These are phyloP conservation scores for Pangasius macronema DNA, from an alignment of 2,797 vertebrate genomes.

Conservation along the genomic window DNA sequence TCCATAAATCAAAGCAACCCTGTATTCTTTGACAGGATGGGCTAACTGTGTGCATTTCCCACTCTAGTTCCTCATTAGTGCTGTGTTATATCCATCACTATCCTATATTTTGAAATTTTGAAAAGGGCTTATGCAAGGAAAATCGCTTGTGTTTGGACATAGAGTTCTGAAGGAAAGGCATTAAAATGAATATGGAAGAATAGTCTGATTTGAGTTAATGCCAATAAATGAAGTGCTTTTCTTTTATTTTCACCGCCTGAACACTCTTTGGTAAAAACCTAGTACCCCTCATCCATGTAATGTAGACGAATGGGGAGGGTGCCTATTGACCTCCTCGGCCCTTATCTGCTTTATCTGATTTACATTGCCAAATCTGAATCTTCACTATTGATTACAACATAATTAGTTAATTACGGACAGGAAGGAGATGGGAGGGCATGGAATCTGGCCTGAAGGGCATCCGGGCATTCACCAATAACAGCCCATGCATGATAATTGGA, in stretches of 20 bases:
- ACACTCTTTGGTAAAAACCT: slow-evolving; percentile 66
- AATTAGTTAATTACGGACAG: slow-evolving; percentile 85
- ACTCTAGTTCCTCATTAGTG: slow-evolving; percentile 49
- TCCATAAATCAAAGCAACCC: background rate
- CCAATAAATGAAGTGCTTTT: slow-evolving; percentile 19
- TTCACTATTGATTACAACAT: slow-evolving; percentile 83
- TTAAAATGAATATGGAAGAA: background rate
- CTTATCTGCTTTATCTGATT: slow-evolving; percentile 85
- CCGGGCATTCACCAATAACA: slow-evolving; percentile 46
- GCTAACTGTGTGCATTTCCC: slow-evolving; percentile 22
- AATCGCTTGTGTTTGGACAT: background rate
- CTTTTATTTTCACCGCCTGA: slow-evolving; percentile 58
- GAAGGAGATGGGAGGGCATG: slow-evolving; percentile 60
- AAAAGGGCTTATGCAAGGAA: slow-evolving; percentile 49
- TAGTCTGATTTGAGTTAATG: background rate
- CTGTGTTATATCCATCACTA: slow-evolving; percentile 34
- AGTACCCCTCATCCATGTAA: slow-evolving; percentile 66
- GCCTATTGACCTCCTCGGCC: slow-evolving; percentile 71
- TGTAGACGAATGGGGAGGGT: slow-evolving; percentile 73
- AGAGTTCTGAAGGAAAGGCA: background rate
- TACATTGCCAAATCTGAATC: slow-evolving; percentile 83
- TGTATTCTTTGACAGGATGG: slow-evolving; percentile 23
- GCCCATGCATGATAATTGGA: slow-evolving; percentile 62
- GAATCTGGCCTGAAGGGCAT: slow-evolving; percentile 65
- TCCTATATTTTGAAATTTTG: slow-evolving; percentile 50